Evolutionary conservation across 2,888 invertebrate genomes (phyloP).

Genomic region (Eledona agricola): DNA sequence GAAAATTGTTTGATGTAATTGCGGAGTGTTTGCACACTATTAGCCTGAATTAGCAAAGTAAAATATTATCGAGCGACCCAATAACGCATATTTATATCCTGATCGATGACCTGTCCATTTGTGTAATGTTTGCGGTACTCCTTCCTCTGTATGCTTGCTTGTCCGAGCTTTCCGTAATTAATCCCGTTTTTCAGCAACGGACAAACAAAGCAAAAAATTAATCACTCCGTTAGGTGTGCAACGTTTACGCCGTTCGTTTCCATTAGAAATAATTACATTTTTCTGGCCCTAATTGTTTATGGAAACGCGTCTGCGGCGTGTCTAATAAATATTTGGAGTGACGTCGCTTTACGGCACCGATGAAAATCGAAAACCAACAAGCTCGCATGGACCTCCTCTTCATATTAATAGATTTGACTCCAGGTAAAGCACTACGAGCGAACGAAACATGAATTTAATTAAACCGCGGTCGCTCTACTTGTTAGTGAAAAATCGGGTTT

Average conservation of each 20-base stretch:
- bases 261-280: neutral
- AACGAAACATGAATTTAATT: conserved; percentile 8
- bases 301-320: conserved; percentile 9
- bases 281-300: conserved; percentile 9
- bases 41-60: no score
- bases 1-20: no score
- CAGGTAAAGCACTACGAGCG: no score
- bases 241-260: neutral
- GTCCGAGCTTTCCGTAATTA: neutral
- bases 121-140: conserved; percentile 6
- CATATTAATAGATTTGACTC: conserved; percentile 27
- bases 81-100: neutral
- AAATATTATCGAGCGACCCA: no score
- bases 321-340: conserved; percentile 19
- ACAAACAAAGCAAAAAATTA: conserved; percentile 4
- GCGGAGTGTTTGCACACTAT: no score
- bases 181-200: conserved; percentile 2
- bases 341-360: conserved; percentile 16
- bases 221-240: no score
- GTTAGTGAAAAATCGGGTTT: no score
- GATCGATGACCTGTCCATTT: neutral
- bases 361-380: conserved; percentile 14
- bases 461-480: no score
- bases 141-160: conserved; percentile 9
- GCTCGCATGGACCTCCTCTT: conserved; percentile 7